phyloP scores from a whole-genome alignment of 53 echinoderm and acorn worm species.

The Astropecten irregularis region DNA sequence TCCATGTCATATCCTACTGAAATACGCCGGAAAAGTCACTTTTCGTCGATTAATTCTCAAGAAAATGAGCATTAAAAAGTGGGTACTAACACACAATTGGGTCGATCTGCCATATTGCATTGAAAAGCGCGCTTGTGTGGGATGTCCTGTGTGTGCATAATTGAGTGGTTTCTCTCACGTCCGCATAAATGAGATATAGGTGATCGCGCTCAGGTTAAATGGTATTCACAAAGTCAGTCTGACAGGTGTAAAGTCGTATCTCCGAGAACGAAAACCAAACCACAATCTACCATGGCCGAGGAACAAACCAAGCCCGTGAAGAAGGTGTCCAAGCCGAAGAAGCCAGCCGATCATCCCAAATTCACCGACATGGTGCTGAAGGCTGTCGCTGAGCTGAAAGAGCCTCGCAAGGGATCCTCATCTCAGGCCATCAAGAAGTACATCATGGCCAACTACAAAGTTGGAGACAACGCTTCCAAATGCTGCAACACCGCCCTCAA shows the following conservation, averaged over 20 bases:
- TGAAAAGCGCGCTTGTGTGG: conserved; percentile 30
- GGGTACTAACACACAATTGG: conserved; percentile 36
- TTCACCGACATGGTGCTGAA: conserved; percentile 36
- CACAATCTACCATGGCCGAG: conserved; percentile 28
- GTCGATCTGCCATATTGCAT: neutral
- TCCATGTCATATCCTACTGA: neutral
- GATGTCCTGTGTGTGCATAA: neutral
- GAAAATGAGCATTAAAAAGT: conserved; percentile 3
- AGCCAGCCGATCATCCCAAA: conserved; percentile 24
- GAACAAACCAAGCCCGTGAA: neutral
- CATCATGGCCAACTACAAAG: conserved; percentile 57
- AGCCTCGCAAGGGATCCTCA: conserved; percentile 37
- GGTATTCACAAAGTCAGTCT: neutral
- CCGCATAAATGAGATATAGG: conserved; percentile 16
- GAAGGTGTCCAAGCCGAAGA: conserved; percentile 11
- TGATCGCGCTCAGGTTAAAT: neutral
- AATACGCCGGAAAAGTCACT: neutral
- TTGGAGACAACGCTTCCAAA: neutral
- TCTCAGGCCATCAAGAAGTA: conserved; percentile 64
- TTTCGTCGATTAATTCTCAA: neutral
- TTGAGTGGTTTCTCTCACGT: conserved; percentile 35
- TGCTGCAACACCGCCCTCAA: conserved; percentile 2
- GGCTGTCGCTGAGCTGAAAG: conserved; percentile 20
- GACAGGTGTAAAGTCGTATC: neutral
- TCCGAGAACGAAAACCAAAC: no score